phyloP scores from a whole-genome alignment of 2,797 vertebrate genomes.

The Pseudochaenichthys georgianus region DNA sequence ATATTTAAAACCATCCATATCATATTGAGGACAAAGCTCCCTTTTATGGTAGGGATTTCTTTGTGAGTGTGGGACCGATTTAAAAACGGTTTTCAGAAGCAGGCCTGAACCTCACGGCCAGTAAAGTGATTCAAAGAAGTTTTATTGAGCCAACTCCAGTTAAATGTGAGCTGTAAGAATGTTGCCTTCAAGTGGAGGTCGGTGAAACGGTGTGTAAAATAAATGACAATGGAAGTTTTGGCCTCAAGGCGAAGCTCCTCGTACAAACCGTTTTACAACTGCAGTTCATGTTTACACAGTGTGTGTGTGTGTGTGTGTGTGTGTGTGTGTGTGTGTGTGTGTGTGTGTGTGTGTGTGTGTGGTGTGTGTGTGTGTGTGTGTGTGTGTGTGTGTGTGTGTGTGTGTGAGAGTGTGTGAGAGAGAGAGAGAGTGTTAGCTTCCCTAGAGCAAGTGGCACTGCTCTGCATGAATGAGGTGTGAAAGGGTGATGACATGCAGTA shows the following conservation, averaged over 20 bases:
- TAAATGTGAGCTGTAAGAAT: constrained; percentile 21
- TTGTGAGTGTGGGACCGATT: no score
- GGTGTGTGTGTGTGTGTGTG: no score
- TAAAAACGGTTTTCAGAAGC: background rate
- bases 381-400: no score
- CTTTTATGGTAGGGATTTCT: no score
- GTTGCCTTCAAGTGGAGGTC: constrained; percentile 42
- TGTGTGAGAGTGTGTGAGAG: no score
- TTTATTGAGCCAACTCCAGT: constrained; percentile 29
- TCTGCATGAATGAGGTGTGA: no score
- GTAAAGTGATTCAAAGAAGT: background rate
- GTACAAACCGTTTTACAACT: constrained; percentile 33
- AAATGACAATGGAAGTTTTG: constrained; percentile 40
- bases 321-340: background rate
- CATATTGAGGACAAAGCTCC: no score
- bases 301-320: no score
- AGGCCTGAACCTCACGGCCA: background rate
- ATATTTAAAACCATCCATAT: background rate
- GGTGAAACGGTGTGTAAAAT: constrained; percentile 16
- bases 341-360: no score
- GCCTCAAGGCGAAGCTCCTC: constrained; percentile 49
- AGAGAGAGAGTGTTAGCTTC: no score
- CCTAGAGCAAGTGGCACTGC: no score
- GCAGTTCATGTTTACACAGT: constrained; percentile 46
- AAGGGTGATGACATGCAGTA: no score